A percentile compares a stretch with the other conserved stretches of the same genome.
Evolutionary conservation across 35 echinoderm and acorn worm species (phyloP).

Genomic region (Hemicentrotus pulcherrimus): DNA sequence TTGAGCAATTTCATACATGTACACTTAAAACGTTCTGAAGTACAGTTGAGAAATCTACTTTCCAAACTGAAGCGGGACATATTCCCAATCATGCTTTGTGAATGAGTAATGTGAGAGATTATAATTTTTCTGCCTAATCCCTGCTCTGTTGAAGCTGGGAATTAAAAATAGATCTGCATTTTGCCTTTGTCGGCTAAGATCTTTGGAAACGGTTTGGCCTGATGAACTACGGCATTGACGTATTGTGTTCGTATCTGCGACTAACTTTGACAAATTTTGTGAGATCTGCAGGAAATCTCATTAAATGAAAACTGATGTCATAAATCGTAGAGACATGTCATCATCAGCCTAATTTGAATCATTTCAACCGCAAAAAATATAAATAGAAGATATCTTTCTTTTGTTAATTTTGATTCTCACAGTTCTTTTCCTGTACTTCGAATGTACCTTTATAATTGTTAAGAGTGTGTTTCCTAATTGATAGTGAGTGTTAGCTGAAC

Average conservation of each 20-base stretch:
- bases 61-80: not conserved
- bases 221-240: not conserved
- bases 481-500: not conserved
- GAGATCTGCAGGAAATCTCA: constrained; percentile 16
- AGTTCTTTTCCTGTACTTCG: not conserved
- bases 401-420: not conserved
- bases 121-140: constrained; percentile 5
- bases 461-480: not conserved
- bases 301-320: constrained; percentile 19
- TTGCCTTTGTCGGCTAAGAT: constrained; percentile 10
- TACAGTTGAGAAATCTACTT: not conserved
- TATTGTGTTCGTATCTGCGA: not conserved
- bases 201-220: not conserved
- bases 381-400: not conserved
- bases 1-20: not conserved
- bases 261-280: not conserved
- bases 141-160: not conserved
- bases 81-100: not conserved
- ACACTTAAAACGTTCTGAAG: not conserved
- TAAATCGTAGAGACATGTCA: not conserved
- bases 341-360: constrained; percentile 10
- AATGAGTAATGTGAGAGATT: constrained; percentile 4
- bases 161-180: constrained; percentile 20
- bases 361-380: not conserved
- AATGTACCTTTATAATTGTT: not conserved